Conservation (phyloP, 2,797 vertebrate genomes). For the Artibeus lituratus region DNA sequence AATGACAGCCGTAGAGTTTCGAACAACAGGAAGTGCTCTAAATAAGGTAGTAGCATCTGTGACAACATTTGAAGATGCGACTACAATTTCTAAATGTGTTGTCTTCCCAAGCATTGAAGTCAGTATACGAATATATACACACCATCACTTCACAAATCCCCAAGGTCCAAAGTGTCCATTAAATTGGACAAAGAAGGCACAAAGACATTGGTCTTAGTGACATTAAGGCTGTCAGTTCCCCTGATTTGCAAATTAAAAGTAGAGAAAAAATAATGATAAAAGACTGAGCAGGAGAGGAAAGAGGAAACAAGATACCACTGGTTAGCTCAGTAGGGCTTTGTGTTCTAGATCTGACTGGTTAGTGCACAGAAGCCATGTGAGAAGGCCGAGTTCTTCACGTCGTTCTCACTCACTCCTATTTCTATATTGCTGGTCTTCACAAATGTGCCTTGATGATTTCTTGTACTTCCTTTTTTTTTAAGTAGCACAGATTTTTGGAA, state of each 20-base stretch:
- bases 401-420: not conserved
- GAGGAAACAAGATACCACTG: not conserved
- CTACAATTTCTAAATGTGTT: not conserved
- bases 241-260: not conserved
- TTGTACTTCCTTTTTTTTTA: not conserved
- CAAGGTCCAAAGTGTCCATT: not conserved
- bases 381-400: not conserved
- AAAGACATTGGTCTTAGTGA: not conserved
- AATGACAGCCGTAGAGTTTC: not conserved
- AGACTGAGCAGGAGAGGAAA: not conserved
- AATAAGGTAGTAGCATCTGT: not conserved
- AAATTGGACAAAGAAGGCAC: not conserved
- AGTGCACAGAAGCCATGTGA: not conserved
- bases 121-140: not conserved
- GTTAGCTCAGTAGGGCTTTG: not conserved
- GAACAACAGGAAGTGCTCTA: not conserved
- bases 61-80: not conserved
- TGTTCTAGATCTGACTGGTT: not conserved
- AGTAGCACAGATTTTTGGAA: conserved; percentile 61
- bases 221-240: not conserved
- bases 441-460: not conserved
- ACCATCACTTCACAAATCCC: not conserved
- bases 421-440: not conserved
- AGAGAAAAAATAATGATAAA: not conserved
- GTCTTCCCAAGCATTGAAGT: not conserved